phyloP scores from a whole-genome alignment of 2,797 vertebrate species.

The Coregonus ussuriensis region DNA sequence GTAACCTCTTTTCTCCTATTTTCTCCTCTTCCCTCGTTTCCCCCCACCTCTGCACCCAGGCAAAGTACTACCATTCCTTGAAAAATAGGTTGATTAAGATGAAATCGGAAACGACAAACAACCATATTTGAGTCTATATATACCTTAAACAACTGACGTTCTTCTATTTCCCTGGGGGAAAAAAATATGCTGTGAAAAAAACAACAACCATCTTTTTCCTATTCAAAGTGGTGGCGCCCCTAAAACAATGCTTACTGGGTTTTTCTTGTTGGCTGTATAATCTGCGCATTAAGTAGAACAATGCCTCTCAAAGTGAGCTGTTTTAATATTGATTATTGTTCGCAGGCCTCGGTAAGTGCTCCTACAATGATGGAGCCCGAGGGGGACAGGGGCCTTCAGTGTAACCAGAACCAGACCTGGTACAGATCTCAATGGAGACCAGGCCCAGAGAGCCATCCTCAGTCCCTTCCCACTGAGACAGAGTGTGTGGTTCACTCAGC shows the following conservation, averaged over 20 bases:
- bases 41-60: conserved; percentile 15
- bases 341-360: conserved; percentile 53
- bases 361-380: conserved; percentile 41
- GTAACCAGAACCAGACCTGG: conserved; percentile 26
- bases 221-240: too few relatives aligned
- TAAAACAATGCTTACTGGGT: background rate
- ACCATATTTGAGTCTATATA: background rate
- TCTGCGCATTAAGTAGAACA: conserved; percentile 43
- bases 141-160: background rate
- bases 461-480: conserved; percentile 17
- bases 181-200: background rate
- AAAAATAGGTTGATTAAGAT: background rate
- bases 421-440: conserved; percentile 39
- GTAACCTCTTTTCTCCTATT: background rate
- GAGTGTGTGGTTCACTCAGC: conserved; percentile 27
- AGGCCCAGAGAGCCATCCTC: conserved; percentile 18
- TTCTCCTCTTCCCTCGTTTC: conserved; percentile 4
- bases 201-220: background rate
- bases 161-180: background rate
- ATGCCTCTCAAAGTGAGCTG: conserved; percentile 41
- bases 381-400: conserved; percentile 42
- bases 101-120: background rate
- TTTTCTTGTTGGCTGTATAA: conserved; percentile 51
- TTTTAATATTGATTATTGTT: conserved; percentile 59
- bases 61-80: background rate